A percentile compares a stretch with the other conserved stretches of the same genome.
phyloP scores from a whole-genome alignment of 2,113 vertebrate genomes.

The Triplophysa dalaica region DNA sequence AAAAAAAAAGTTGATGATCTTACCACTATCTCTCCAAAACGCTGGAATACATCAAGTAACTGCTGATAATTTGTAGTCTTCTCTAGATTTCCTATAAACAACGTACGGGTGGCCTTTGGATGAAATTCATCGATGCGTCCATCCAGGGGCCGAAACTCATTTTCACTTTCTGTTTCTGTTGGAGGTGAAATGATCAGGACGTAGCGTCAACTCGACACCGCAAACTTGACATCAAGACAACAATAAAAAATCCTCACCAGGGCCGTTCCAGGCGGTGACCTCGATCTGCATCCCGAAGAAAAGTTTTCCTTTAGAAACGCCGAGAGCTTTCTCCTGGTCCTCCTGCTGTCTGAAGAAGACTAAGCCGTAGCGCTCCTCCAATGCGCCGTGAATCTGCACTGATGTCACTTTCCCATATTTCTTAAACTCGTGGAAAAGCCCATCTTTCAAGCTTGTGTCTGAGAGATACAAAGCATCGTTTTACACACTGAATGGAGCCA shows the following conservation, averaged over 20 bases:
- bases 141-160: slow-evolving; percentile 87
- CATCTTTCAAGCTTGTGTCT: slow-evolving; percentile 92
- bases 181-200: background rate
- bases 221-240: background rate
- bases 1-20: background rate
- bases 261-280: slow-evolving; percentile 87
- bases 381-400: slow-evolving; percentile 85
- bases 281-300: slow-evolving; percentile 92
- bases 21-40: slow-evolving; percentile 89
- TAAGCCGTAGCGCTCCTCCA: slow-evolving; percentile 84
- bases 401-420: slow-evolving; percentile 90
- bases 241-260: slow-evolving; percentile 69
- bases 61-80: slow-evolving; percentile 88
- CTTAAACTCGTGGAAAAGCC: slow-evolving; percentile 90
- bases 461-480: background rate
- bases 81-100: slow-evolving; percentile 89
- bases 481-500: background rate
- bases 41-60: slow-evolving; percentile 86
- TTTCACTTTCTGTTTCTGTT: slow-evolving; percentile 88
- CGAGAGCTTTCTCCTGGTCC: slow-evolving; percentile 87
- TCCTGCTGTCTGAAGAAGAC: slow-evolving; percentile 90
- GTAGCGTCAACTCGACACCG: background rate
- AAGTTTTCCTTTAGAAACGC: slow-evolving; percentile 87
- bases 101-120: slow-evolving; percentile 86
- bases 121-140: slow-evolving; percentile 90